These are phyloP conservation scores for Eristalis pertinax DNA, from an alignment of 2,888 invertebrate species.

Conservation along the genomic window DNA sequence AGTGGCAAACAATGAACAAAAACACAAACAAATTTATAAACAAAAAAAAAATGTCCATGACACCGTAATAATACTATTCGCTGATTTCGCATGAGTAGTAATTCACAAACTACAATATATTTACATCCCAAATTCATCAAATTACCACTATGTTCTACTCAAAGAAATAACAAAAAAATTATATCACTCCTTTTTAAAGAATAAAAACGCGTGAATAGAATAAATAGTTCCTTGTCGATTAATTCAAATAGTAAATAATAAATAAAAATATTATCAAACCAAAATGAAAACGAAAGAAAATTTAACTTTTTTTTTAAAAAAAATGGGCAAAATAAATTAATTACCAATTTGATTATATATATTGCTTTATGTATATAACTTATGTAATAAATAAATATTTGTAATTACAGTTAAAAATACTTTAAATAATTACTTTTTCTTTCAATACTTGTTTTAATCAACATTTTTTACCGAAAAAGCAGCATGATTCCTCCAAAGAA, in stretches of 20 bases:
- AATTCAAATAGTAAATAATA: conserved; percentile 1
- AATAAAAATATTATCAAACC: conserved; percentile 1
- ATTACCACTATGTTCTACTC: conserved; percentile 46
- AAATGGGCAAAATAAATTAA: conserved; percentile 27
- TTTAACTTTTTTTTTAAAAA: conserved; percentile 24
- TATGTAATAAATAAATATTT: conserved; percentile 58
- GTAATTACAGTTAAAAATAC: conserved; percentile 71
- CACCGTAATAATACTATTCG: background rate
- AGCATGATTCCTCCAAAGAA: conserved; percentile 95
- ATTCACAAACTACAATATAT: conserved; percentile 50
- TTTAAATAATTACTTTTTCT: conserved; percentile 77
- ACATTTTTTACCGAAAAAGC: conserved; percentile 91
- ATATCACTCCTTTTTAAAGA: conserved; percentile 3
- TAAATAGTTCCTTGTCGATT: background rate
- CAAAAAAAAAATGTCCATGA: no score
- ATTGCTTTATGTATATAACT: conserved; percentile 36
- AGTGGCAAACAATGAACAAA: background rate
- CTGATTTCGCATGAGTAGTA: background rate
- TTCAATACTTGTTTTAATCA: conserved; percentile 77
- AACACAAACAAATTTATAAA: background rate
- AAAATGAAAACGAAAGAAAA: background rate
- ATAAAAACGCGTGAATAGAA: conserved; percentile 18
- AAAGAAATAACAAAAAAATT: conserved; percentile 27
- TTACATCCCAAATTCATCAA: conserved; percentile 38
- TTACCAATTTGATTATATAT: conserved; percentile 28